Conservation (phyloP, 2,797 vertebrate species). For the Enteromius fasciolatus region DNA sequence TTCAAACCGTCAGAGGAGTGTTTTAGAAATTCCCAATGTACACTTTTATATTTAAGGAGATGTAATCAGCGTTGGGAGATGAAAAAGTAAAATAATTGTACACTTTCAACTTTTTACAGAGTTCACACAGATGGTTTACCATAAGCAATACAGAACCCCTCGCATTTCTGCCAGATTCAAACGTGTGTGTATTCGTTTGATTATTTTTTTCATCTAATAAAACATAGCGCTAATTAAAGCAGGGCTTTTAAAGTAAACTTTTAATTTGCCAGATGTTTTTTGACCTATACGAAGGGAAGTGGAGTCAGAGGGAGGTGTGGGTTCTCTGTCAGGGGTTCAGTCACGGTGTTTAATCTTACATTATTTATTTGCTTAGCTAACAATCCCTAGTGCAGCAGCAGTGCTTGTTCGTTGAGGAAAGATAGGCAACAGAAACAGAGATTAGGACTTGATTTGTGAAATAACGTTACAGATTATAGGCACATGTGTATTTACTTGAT, state of each 20-base stretch:
- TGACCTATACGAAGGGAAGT: conserved; percentile 70
- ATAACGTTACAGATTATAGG: conserved; percentile 21
- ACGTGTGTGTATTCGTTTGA: conserved; percentile 71
- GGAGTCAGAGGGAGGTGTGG: conserved; percentile 64
- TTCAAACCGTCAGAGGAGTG: conserved; percentile 20
- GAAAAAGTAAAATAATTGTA: conserved; percentile 64
- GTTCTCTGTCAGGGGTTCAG: conserved; percentile 50
- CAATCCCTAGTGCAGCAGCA: conserved; percentile 34
- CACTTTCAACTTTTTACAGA: conserved; percentile 65
- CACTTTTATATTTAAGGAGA: conserved; percentile 33
- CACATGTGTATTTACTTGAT: not conserved
- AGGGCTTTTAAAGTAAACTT: conserved; percentile 74
- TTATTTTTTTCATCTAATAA: conserved; percentile 78
- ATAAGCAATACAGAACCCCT: conserved; percentile 73
- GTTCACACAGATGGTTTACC: conserved; percentile 77
- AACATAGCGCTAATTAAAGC: conserved; percentile 78
- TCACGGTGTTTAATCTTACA: conserved; percentile 41
- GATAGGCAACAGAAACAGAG: not conserved
- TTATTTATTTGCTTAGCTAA: conserved; percentile 44
- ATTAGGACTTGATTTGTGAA: conserved; percentile 19
- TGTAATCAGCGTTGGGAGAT: conserved; percentile 44
- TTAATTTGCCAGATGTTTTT: conserved; percentile 78
- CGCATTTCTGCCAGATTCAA: conserved; percentile 77
- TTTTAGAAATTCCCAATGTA: conserved; percentile 30
- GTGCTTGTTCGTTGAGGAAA: conserved; percentile 25